Percentiles rank a stretch among this genome's conserved stretches.
Evolutionary conservation across 2,888 invertebrate genomes (phyloP).

Genomic region (Acanthacorydalis orientalis): DNA sequence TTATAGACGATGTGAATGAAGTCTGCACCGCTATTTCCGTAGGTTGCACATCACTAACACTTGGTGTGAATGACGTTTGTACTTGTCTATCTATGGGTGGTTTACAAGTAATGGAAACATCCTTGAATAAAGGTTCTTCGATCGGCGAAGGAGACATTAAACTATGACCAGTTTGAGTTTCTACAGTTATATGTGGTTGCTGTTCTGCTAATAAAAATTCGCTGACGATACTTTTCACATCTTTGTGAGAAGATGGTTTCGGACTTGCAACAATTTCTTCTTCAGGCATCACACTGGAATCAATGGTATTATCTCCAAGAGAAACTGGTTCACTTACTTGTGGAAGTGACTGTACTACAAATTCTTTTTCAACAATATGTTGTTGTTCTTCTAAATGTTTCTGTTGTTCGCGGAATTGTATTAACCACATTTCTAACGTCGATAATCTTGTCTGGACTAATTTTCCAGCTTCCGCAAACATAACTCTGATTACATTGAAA

Average conservation of each 20-base stretch:
- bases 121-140: constrained; percentile 25
- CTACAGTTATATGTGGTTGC: constrained; percentile 23
- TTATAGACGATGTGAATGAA: constrained; percentile 15
- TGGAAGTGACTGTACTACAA: constrained; percentile 33
- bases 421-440: constrained; percentile 31
- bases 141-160: constrained; percentile 24
- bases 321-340: constrained; percentile 22
- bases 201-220: constrained; percentile 14
- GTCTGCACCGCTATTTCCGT: constrained; percentile 11
- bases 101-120: constrained; percentile 34
- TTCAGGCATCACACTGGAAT: constrained; percentile 55
- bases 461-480: constrained; percentile 42
- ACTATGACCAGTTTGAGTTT: constrained; percentile 53
- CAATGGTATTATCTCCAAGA: constrained; percentile 43
- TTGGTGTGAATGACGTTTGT: constrained; percentile 29
- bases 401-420: constrained; percentile 20
- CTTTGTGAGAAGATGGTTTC: background rate
- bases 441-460: constrained; percentile 43
- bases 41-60: constrained; percentile 6
- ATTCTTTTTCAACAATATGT: constrained; percentile 38
- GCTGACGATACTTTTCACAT: constrained; percentile 11
- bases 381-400: constrained; percentile 21
- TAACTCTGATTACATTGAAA: constrained; percentile 33
- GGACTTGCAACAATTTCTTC: constrained; percentile 31
- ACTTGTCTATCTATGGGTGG: constrained; percentile 40